These are phyloP conservation scores for Dromococcyx pavoninus DNA, from an alignment of 2,797 vertebrate genomes.

Conservation along the genomic window DNA sequence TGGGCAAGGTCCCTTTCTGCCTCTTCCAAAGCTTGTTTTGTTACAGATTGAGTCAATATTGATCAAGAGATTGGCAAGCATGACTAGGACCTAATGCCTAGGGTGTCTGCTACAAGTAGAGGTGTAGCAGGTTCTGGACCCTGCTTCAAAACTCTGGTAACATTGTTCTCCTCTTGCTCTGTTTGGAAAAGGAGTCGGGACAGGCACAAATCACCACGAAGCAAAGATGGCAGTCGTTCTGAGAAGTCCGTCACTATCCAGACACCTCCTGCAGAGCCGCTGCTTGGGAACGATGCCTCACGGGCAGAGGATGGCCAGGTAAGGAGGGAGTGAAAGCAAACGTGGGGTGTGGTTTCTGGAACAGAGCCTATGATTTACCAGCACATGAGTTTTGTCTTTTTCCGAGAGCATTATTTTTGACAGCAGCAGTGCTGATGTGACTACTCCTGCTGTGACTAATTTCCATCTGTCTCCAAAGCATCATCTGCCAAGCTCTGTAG, in stretches of 20 bases:
- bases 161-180: neutral
- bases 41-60: neutral
- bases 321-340: neutral
- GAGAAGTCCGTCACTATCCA: conserved; percentile 96
- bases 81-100: neutral
- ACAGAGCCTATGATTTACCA: neutral
- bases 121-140: neutral
- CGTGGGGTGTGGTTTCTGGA: rapidly evolving
- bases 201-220: conserved; percentile 88
- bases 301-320: conserved; percentile 83
- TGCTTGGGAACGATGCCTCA: conserved; percentile 81
- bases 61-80: neutral
- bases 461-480: neutral
- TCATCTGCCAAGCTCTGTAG: neutral
- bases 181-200: conserved; percentile 85
- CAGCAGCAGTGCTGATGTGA: neutral
- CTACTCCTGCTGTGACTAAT: neutral
- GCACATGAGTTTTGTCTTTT: neutral
- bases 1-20: neutral
- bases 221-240: conserved; percentile 88
- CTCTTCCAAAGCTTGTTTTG: neutral
- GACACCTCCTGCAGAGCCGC: conserved; percentile 84
- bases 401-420: neutral
- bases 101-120: neutral
- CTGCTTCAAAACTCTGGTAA: neutral